These are phyloP conservation scores for Drosophila orosa DNA, from an alignment of 1,140 invertebrate genomes.

Conservation along the genomic window DNA sequence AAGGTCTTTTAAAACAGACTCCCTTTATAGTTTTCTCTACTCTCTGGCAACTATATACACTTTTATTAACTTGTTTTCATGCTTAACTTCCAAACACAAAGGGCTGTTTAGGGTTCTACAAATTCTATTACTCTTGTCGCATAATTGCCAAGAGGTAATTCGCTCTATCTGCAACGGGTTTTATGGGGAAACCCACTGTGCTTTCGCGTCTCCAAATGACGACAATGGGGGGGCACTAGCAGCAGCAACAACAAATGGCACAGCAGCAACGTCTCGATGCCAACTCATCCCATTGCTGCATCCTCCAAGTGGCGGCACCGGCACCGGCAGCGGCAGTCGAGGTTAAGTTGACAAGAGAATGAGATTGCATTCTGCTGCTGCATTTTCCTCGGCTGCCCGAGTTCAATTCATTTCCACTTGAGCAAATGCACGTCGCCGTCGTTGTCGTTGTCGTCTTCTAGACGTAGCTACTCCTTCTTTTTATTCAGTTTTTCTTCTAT, in stretches of 20 bases:
- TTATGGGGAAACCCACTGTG: constrained; percentile 38
- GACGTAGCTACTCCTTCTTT: constrained; percentile 36
- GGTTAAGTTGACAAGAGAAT: constrained; percentile 83
- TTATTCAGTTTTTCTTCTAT: background rate
- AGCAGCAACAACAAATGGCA: constrained; percentile 54
- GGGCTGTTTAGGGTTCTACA: background rate
- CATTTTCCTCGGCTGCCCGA: constrained; percentile 47
- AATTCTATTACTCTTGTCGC: background rate
- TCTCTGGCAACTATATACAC: background rate
- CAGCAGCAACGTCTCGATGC: constrained; percentile 34
- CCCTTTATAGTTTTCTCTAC: background rate
- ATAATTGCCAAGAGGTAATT: constrained; percentile 24
- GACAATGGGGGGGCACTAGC: constrained; percentile 26
- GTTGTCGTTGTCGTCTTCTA: constrained; percentile 50
- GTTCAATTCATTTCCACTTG: constrained; percentile 83
- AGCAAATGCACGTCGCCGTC: constrained; percentile 68
- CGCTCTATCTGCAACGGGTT: constrained; percentile 4
- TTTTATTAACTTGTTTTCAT: constrained; percentile 18
- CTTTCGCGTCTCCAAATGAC: constrained; percentile 27
- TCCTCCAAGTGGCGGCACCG: constrained; percentile 23
- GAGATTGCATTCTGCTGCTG: constrained; percentile 73
- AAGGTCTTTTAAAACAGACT: background rate
- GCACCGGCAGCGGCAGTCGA: constrained; percentile 50
- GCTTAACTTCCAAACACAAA: background rate
- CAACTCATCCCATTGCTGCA: constrained; percentile 18